These are phyloP conservation scores for Chymomyza costata DNA, from an alignment of 1,140 invertebrate species.

Conservation along the genomic window DNA sequence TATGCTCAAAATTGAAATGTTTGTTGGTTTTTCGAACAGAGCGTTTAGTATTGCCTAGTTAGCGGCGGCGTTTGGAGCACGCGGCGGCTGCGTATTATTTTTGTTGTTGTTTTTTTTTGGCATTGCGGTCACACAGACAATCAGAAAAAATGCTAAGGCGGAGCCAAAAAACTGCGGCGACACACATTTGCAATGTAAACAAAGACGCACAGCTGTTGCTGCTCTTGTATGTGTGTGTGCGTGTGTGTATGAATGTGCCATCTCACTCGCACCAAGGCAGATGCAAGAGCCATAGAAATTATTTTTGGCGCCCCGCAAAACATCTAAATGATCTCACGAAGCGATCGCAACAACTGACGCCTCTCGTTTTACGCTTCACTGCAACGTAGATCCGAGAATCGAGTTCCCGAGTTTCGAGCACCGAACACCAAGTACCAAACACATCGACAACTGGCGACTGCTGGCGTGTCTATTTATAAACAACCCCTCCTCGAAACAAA, in stretches of 20 bases:
- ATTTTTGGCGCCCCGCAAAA: no score
- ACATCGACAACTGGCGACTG: background rate
- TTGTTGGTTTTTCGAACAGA: background rate
- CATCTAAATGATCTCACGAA: no score
- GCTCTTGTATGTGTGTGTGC: background rate
- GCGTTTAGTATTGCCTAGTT: slow-evolving; percentile 45
- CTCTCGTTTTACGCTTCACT: slow-evolving; percentile 22
- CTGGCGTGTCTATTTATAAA: slow-evolving; percentile 52
- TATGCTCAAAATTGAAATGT: no score
- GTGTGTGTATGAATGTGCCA: background rate
- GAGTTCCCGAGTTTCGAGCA: no score
- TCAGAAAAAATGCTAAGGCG: slow-evolving; percentile 1
- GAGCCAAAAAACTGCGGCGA: slow-evolving; percentile 10
- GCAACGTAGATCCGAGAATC: no score
- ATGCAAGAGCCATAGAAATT: no score
- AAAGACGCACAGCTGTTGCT: background rate
- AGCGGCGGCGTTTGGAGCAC: slow-evolving; percentile 22
- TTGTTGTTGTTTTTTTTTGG: no score
- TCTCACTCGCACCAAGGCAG: background rate
- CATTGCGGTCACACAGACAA: no score
- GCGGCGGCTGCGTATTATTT: background rate
- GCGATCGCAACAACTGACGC: slow-evolving; percentile 18
- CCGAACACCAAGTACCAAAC: slow-evolving; percentile 7
- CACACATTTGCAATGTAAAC: slow-evolving; percentile 1
- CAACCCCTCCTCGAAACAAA: slow-evolving; percentile 45